These are phyloP conservation scores for Pantala flavescens DNA, from an alignment of 1,140 invertebrate species.

Conservation along the genomic window DNA sequence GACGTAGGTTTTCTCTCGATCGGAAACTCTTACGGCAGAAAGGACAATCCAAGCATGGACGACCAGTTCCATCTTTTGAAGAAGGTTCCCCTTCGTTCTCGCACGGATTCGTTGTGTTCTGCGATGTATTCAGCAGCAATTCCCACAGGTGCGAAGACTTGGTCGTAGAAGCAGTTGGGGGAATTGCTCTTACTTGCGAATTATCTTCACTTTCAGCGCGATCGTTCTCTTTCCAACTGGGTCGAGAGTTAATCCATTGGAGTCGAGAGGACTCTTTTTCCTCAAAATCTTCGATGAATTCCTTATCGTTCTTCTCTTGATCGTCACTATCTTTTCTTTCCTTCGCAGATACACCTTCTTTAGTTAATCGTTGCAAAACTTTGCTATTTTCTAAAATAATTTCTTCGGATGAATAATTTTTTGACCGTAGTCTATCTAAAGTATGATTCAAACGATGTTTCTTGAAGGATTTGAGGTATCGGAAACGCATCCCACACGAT, in stretches of 20 bases:
- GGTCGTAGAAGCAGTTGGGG: background rate
- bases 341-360: no score
- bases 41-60: conserved; percentile 43
- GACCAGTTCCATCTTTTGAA: conserved; percentile 37
- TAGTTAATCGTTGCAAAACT: no score
- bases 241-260: background rate
- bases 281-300: background rate
- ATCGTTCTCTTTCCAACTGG: background rate
- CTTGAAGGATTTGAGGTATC: conserved; percentile 79
- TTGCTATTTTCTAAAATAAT: background rate
- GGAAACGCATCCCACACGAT: conserved; percentile 80
- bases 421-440: conserved; percentile 56
- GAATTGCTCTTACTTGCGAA: background rate
- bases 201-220: background rate
- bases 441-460: conserved; percentile 80
- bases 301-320: background rate
- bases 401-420: conserved; percentile 5
- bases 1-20: conserved; percentile 76
- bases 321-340: background rate
- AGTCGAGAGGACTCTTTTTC: background rate
- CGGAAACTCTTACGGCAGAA: conserved; percentile 82
- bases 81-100: conserved; percentile 26
- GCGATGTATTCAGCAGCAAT: background rate
- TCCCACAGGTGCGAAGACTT: background rate
- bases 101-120: background rate